Evolutionary conservation across 2,888 invertebrate genomes (phyloP).

Genomic region (Pseudoips prasinana): DNA sequence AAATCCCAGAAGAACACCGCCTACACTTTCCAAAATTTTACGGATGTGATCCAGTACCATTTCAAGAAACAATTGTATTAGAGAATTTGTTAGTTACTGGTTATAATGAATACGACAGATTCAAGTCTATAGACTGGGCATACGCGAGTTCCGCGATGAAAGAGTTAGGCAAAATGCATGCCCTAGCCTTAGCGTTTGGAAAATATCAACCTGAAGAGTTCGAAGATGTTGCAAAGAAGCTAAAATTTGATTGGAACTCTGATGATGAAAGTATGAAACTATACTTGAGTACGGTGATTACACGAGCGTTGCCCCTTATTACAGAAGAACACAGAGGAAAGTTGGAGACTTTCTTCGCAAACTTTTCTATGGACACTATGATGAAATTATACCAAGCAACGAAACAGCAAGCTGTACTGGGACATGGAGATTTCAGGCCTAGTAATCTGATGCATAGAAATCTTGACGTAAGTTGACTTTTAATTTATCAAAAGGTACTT

Average conservation of each 20-base stretch:
- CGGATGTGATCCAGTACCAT: constrained; percentile 10
- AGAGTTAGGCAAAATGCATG: constrained; percentile 49
- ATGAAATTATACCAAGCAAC: constrained; percentile 10
- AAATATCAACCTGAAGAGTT: constrained; percentile 39
- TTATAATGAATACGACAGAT: constrained; percentile 30
- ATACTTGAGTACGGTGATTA: too few relatives aligned
- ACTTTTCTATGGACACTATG: background rate
- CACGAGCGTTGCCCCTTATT: too few relatives aligned
- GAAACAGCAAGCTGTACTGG: constrained; percentile 38
- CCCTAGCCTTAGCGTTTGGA: constrained; percentile 46
- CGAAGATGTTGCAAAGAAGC: too few relatives aligned
- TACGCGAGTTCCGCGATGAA: constrained; percentile 23
- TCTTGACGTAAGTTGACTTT: constrained; percentile 27
- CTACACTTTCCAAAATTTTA: constrained; percentile 22
- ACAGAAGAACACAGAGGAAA: too few relatives aligned
- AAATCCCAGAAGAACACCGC: constrained; percentile 14
- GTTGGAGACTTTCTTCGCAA: too few relatives aligned
- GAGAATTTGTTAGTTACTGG: constrained; percentile 25
- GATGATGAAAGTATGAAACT: too few relatives aligned
- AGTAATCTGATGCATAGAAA: constrained; percentile 42
- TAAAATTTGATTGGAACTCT: too few relatives aligned
- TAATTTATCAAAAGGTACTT: too few relatives aligned
- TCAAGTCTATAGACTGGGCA: constrained; percentile 26
- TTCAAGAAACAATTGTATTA: constrained; percentile 21
- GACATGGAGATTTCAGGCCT: constrained; percentile 52